These are phyloP conservation scores for Machaerirhynchus nigripectus DNA, from an alignment of 2,113 vertebrate species.

Conservation along the genomic window DNA sequence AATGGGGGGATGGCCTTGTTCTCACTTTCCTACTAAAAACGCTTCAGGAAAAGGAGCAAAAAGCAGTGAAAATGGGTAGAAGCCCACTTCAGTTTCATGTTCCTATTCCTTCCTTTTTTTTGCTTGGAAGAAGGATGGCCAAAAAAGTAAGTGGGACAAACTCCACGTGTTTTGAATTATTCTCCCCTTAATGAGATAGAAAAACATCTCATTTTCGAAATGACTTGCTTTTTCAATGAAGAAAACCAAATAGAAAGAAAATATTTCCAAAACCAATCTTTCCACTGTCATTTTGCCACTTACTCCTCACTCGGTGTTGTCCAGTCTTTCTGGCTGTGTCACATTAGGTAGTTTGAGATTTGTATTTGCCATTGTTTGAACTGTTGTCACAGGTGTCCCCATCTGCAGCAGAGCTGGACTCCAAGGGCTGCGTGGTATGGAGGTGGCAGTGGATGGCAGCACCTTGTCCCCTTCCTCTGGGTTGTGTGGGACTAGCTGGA, in stretches of 20 bases:
- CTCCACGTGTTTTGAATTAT: conserved; percentile 60
- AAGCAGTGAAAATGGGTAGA: conserved; percentile 49
- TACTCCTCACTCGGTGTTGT: background rate
- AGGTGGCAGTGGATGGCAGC: background rate
- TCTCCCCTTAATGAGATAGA: conserved; percentile 44
- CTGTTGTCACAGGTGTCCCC: background rate
- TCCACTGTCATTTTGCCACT: background rate
- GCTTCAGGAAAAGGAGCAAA: conserved; percentile 55
- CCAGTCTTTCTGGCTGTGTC: background rate
- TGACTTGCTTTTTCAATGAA: background rate
- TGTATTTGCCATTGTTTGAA: background rate
- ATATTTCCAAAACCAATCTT: background rate
- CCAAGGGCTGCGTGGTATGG: accelerated
- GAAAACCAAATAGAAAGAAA: background rate
- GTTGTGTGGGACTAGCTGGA: accelerated
- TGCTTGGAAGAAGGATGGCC: conserved; percentile 19
- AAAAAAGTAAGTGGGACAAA: conserved; percentile 64
- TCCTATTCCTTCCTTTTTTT: conserved; percentile 36
- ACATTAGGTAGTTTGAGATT: accelerated
- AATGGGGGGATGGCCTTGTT: conserved; percentile 67
- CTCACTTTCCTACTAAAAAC: conserved; percentile 65
- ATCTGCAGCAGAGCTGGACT: background rate
- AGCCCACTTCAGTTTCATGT: conserved; percentile 54
- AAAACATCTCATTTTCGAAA: conserved; percentile 3
- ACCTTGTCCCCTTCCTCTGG: background rate